A percentile compares a stretch with the other conserved stretches of the same genome.
phyloP scores from a whole-genome alignment of 2,797 vertebrate species.

The Melanogrammus aeglefinus region DNA sequence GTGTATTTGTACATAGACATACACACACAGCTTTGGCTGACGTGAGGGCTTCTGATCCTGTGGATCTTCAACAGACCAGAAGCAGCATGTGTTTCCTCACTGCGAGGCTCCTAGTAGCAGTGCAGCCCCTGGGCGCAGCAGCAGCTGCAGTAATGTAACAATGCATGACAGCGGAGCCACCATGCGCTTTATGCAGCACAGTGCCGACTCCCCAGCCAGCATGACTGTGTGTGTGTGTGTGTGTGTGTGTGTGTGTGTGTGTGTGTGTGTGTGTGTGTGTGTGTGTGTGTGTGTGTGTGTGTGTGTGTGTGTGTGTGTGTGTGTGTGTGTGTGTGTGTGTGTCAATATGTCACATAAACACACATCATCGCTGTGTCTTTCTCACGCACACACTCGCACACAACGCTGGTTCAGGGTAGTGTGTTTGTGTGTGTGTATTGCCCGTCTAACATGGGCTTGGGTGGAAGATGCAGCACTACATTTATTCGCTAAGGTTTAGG shows the following conservation, averaged over 20 bases:
- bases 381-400: neutral
- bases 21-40: neutral
- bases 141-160: conserved; percentile 16
- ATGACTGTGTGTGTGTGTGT: neutral
- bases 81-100: too few species aligned
- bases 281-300: too few species aligned
- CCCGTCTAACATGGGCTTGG: conserved; percentile 35
- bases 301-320: neutral
- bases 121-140: conserved; percentile 15
- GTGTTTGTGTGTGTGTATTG: conserved; percentile 31
- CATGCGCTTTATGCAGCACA: conserved; percentile 16
- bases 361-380: neutral
- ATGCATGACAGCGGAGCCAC: conserved; percentile 23
- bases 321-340: neutral
- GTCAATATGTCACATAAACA: neutral
- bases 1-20: too few species aligned
- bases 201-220: neutral
- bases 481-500: conserved; percentile 50
- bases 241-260: neutral
- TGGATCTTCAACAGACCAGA: conserved; percentile 21
- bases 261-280: neutral
- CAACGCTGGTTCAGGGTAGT: conserved; percentile 11
- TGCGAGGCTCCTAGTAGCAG: conserved; percentile 7
- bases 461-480: conserved; percentile 43
- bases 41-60: conserved; percentile 18